These are phyloP conservation scores for Erebia aethiops DNA, from an alignment of 2,888 invertebrate genomes.

Conservation along the genomic window DNA sequence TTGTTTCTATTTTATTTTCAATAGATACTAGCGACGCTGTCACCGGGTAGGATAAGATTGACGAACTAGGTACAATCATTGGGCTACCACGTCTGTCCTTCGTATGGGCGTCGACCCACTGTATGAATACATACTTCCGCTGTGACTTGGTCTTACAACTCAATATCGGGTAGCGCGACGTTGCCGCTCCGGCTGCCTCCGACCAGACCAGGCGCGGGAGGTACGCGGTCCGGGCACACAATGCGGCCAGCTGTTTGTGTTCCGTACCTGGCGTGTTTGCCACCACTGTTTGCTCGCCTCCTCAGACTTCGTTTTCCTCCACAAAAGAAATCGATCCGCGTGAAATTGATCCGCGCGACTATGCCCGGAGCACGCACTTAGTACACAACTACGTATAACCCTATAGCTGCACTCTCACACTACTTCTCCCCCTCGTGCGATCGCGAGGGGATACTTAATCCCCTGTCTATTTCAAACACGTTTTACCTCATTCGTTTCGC, in stretches of 20 bases:
- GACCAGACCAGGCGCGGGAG: constrained; percentile 38
- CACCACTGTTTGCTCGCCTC: constrained; percentile 39
- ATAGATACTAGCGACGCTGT: too few species aligned
- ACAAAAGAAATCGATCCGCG: constrained; percentile 70
- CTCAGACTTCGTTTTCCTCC: constrained; percentile 41
- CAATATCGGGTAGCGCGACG: constrained; percentile 51
- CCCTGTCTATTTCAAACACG: constrained; percentile 83
- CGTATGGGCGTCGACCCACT: too few species aligned
- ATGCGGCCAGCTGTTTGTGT: constrained; percentile 60
- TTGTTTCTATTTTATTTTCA: too few species aligned
- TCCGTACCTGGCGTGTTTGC: constrained; percentile 66
- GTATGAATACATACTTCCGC: too few species aligned
- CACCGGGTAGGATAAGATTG: too few species aligned
- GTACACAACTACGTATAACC: constrained; percentile 35
- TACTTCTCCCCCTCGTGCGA: constrained; percentile 53
- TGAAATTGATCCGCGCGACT: constrained; percentile 71
- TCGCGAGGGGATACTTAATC: constrained; percentile 77
- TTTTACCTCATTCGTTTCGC: constrained; percentile 81
- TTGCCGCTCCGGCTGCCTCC: constrained; percentile 60
- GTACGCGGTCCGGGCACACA: constrained; percentile 22
- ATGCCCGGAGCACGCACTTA: constrained; percentile 63
- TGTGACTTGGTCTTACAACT: constrained; percentile 16
- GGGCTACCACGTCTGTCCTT: too few species aligned
- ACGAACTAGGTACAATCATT: too few species aligned
- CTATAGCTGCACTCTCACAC: constrained; percentile 31